Evolutionary conservation across 2,888 invertebrate genomes (phyloP).

Genomic region (Cephus rjabovi): DNA sequence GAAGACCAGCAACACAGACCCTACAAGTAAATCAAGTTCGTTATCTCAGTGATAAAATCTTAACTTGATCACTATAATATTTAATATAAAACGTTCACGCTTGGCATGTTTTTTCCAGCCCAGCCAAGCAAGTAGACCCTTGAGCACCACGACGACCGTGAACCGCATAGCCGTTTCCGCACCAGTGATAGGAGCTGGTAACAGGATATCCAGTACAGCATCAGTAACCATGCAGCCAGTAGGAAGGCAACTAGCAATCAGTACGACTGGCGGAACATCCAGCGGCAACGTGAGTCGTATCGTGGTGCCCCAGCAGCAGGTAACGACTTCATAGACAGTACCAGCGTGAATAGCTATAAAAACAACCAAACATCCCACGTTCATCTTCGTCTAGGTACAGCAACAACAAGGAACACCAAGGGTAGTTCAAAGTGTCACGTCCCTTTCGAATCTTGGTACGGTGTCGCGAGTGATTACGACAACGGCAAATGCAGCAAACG

Average conservation of each 20-base stretch:
- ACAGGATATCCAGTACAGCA: constrained; percentile 54
- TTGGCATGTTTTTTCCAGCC: constrained; percentile 37
- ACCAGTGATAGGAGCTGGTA: constrained; percentile 56
- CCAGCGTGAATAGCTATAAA: not conserved
- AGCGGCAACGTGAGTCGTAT: constrained; percentile 58
- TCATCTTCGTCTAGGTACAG: not conserved
- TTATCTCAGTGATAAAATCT: not conserved
- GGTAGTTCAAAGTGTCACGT: constrained; percentile 60
- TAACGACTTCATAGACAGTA: constrained; percentile 18
- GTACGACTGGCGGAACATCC: constrained; percentile 48
- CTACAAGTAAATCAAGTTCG: constrained; percentile 48
- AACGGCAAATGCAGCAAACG: constrained; percentile 50
- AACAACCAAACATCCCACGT: not conserved
- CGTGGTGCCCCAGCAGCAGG: constrained; percentile 60
- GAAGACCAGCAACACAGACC: constrained; percentile 50
- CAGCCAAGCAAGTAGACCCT: constrained; percentile 53
- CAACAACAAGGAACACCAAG: constrained; percentile 51
- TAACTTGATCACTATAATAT: not conserved
- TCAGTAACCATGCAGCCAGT: constrained; percentile 57
- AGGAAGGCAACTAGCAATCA: constrained; percentile 57
- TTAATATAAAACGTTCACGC: not conserved
- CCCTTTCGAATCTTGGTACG: constrained; percentile 53
- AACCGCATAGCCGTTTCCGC: constrained; percentile 60
- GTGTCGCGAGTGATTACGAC: constrained; percentile 60
- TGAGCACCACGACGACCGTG: constrained; percentile 48